Conservation (phyloP, 1,140 invertebrate species). For the Drosophila ercepeae region DNA sequence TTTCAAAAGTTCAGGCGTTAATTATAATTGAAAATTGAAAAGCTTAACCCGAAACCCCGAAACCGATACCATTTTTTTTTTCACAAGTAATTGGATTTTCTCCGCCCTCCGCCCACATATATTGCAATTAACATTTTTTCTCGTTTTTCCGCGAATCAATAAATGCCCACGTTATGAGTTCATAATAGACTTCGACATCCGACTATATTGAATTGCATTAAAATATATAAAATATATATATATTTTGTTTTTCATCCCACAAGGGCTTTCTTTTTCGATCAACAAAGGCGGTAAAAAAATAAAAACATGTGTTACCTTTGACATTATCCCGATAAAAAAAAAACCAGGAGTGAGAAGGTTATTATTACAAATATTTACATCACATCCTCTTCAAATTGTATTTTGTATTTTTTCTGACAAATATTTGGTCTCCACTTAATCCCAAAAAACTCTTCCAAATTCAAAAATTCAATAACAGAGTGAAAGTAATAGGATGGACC, state of each 20-base stretch:
- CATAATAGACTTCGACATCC: not conserved
- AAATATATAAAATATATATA: not conserved
- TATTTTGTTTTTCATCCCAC: not conserved
- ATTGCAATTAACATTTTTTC: not conserved
- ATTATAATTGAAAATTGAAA: slow-evolving; percentile 19
- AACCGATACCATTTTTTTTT: not conserved
- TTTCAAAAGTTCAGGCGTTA: not conserved
- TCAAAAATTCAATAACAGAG: not conserved
- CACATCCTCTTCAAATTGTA: no score
- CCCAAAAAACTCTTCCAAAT: not conserved
- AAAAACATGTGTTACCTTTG: not conserved
- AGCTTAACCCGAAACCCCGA: slow-evolving; percentile 1
- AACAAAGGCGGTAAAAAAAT: not conserved
- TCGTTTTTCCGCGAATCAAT: slow-evolving; percentile 12
- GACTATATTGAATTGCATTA: not conserved
- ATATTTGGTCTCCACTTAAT: not conserved
- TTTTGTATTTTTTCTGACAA: not conserved
- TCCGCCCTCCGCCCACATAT: not conserved
- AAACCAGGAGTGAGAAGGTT: not conserved
- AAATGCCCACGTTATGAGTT: slow-evolving; percentile 11
- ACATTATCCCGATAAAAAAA: slow-evolving; percentile 1
- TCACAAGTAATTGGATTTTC: slow-evolving; percentile 20
- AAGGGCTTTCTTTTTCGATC: not conserved
- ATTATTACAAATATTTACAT: not conserved
- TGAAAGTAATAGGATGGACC: no score